Conservation (phyloP, 2,888 invertebrate species). For the Sarcophaga carnaria region DNA sequence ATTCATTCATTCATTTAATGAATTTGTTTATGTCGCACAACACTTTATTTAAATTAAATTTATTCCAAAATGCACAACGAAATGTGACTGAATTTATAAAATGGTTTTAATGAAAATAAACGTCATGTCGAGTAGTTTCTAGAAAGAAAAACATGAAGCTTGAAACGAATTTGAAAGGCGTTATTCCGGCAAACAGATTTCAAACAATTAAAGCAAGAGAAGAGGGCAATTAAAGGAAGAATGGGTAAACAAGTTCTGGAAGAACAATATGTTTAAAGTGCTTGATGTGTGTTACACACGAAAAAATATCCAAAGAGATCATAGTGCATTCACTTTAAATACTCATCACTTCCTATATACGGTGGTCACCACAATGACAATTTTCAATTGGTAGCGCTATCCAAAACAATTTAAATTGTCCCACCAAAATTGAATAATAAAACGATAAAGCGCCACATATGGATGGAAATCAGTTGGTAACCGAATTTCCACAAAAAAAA, state of each 20-base stretch:
- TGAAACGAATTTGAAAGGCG: background rate
- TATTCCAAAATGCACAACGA: slow-evolving; percentile 51
- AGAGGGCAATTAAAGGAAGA: too few species aligned
- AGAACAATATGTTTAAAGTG: too few species aligned
- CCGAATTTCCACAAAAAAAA: background rate
- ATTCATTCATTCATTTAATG: slow-evolving; percentile 56
- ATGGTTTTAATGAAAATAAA: background rate
- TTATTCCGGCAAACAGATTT: too few species aligned
- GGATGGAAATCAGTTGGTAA: slow-evolving; percentile 2
- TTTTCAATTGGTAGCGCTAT: background rate
- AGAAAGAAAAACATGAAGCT: background rate
- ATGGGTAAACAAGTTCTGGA: too few species aligned
- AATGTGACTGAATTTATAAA: slow-evolving; percentile 46
- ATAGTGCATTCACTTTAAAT: too few species aligned
- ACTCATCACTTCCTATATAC: background rate
- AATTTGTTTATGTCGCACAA: slow-evolving; percentile 64
- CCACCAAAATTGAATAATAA: slow-evolving; percentile 34
- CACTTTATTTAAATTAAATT: slow-evolving; percentile 67
- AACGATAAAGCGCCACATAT: background rate
- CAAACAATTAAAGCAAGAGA: too few species aligned
- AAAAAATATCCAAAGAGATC: too few species aligned
- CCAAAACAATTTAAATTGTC: slow-evolving; percentile 14
- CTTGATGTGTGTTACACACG: too few species aligned
- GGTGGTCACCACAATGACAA: too few species aligned
- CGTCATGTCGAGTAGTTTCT: background rate